Base-by-base conservation (phyloP, 2,888 invertebrate genomes). In the Diplazon laetatorius region DNA sequence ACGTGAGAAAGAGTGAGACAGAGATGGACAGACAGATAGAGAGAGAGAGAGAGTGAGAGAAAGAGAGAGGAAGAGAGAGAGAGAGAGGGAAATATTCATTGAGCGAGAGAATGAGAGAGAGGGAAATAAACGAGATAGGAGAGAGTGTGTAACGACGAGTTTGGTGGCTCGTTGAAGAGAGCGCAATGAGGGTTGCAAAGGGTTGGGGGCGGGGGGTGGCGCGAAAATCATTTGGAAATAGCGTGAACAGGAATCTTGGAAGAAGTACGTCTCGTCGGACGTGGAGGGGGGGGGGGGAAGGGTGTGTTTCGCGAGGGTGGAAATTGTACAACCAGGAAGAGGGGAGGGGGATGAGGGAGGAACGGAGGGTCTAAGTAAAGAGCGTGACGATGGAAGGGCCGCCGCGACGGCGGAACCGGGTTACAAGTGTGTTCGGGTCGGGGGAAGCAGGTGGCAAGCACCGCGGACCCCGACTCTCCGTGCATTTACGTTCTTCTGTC, bases 381-480 rank as follows among this genome's bases (percentile, higher is more conserved):
- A 69, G 65, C 74, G 73, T 74, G 78, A 69, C 76, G 72, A 66
- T 37, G 63, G 30, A 68, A 73, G 44, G n/a, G 66, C 52, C 44
- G 63, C 63, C 6, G 25, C 20, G 66, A 42, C 42, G 66, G 78
- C 76, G 80, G 82, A 81, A 82, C 83, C 82, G 77, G 82, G 85
- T 86, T 88, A 87, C 86, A 86, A 86, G 87, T 86, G 86, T 85
- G 85, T 84, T 84, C 82, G 78, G 78, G 77, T 78, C 80, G 74
- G 79, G 82, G 84, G 82, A 84, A 82, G 84, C 80, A 84, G 84
- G 86, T 86, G 86, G 84, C 83, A 80, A 82, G 79, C 76, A 69
- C 30, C 35, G 39, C 50, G 60, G 25, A 10, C 2, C 30, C 30
- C 25, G 55, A n/a, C n/a, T n/a, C n/a, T 42, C 42, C 35, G 9